Evolutionary conservation across 2,113 vertebrate species (phyloP), one percentile per base, ranked within the genome.

Genomic region (Lates calcarifer): DNA sequence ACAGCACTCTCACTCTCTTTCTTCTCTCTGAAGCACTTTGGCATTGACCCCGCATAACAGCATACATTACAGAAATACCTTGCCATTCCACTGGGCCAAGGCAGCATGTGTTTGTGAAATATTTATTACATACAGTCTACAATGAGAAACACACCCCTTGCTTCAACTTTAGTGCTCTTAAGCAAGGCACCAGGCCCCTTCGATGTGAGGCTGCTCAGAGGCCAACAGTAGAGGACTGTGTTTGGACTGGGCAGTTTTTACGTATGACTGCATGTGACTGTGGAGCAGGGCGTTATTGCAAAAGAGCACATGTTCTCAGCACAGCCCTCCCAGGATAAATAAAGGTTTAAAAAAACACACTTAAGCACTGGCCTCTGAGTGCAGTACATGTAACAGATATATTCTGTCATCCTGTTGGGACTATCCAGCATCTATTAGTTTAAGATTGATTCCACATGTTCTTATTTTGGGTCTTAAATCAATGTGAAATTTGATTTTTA

Each of bases 91-190:
- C 56, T 39, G 60, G 76, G 68, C 63, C 74, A 65, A 67, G 63
- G 80, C 63, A 53, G 77, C 79, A 74, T 81, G 83, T 77, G 77
- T 82, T 87, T 72, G 81, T 82, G 70, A 88, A 91, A 89, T 89
- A 87, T 87, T 84, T 87, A 83, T 85, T 63, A 68, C 72, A 69
- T 74, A 71, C 60, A 64, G 65, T 70, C 55, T 49, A 37, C 63
- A 63, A 77, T 62, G 79, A 80, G 69, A 66, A 79, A 71, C 71
- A 65, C 67, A 37, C 41, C 35, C 49, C 35, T 51, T 51, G 33
- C 41, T 61, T 41, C 31, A 39, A 11, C 29, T 60, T 13, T 15
- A 51, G 85, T 85, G 60, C 77, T 89, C 62, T 63, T 35, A 55
- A 79, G 80, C 74, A 89, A 85, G 65, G 55, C 79, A 79, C 43